These are phyloP conservation scores for Caenorhabditis inopinata DNA, from an alignment of 1,140 invertebrate genomes.

Conservation along the genomic window DNA sequence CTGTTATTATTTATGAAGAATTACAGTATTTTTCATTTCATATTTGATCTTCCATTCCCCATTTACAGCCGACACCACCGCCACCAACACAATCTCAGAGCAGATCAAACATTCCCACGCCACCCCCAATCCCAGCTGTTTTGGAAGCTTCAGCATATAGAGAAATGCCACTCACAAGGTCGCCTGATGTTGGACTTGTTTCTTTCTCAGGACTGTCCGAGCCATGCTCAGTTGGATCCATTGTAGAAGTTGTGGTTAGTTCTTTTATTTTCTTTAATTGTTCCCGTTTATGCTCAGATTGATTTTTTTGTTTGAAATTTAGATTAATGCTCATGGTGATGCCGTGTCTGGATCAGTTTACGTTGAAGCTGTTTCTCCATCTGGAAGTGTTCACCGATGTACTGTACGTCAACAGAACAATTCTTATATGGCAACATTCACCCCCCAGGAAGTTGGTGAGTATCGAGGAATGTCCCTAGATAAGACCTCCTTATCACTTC, in stretches of 20 bases:
- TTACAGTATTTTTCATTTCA: too few species aligned
- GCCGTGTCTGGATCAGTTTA: constrained; percentile 42
- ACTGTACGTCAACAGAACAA: constrained; percentile 75
- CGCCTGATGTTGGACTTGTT: constrained; percentile 77
- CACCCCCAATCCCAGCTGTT: constrained; percentile 17
- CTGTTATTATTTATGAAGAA: too few species aligned
- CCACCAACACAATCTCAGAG: background rate
- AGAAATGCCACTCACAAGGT: constrained; percentile 37
- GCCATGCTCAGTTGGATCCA: constrained; percentile 85
- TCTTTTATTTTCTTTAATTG: too few species aligned
- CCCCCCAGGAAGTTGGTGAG: constrained; percentile 86
- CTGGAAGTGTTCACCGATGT: constrained; percentile 76
- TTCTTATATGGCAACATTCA: constrained; percentile 87
- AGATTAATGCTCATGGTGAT: constrained; percentile 60
- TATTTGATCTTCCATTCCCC: background rate
- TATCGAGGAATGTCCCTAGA: background rate
- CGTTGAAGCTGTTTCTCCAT: constrained; percentile 70
- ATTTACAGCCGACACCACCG: constrained; percentile 33
- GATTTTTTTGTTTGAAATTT: too few species aligned
- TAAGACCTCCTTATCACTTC: background rate
- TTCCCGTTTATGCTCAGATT: too few species aligned
- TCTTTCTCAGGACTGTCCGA: constrained; percentile 81
- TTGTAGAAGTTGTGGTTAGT: constrained; percentile 86
- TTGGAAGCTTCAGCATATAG: constrained; percentile 36
- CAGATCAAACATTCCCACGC: background rate